Base-by-base conservation (phyloP, 2,113 vertebrate species). In the Holacanthus passer region DNA sequence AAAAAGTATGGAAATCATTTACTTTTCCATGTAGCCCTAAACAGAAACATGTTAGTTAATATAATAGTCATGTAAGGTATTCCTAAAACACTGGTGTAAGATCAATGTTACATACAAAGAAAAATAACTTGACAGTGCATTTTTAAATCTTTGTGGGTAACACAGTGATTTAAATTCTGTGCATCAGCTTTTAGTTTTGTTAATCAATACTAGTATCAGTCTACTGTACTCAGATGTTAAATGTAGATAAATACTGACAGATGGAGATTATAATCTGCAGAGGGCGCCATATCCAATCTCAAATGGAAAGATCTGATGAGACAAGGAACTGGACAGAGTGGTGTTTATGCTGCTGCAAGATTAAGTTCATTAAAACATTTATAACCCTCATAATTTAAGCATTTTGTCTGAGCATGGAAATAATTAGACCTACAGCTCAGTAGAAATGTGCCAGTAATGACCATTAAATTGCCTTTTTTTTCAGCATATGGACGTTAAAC, bases 261-360 rank as follows among this genome's bases (percentile, higher is more conserved):
- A 2, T 50, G n/a, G n/a, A 24, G 0, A 62, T 35, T 76, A 3
- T 35, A 20, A 48, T 27, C 92, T 67, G 60, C 65, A 90, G 92
- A 81, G 79, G 85, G 89, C 75, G 73, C 62, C 58, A 88, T 37
- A 82, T 73, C 43, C 27, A 17, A 17, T 55, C 20, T 32, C 24
- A 84, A 73, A 72, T 50, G 22, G 14, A 83, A 53, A 66, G 5
- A 2, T 5, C 14, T 31, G 60, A 14, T 39, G 12, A 58, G 32
- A 47, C 19, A n/a, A 50, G 19, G 17, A 59, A 0, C 10, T 70
- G 17, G 31, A 32, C 29, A 11, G 27, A 27, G 8, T 29, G 0
- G 12, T 69, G 31, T 39, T 85, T 62, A 53, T 43, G 63, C 27
- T 50, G 58, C 58, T 68, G 24, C 66, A 48, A 32, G 8, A 69